Conservation (phyloP, 2,888 invertebrate species). For the Oeneis ivallda region DNA sequence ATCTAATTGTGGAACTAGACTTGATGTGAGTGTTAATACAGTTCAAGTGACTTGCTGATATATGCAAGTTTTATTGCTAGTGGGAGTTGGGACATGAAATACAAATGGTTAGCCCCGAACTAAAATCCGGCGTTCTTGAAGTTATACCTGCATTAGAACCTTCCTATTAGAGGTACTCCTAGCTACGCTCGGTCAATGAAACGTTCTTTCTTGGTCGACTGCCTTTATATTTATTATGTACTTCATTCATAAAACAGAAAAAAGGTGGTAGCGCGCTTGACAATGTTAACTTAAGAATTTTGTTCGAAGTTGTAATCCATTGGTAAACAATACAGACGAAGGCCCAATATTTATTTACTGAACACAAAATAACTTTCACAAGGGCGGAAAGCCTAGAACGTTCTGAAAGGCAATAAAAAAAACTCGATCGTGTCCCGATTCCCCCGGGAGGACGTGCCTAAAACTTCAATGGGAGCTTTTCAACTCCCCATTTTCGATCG, state of each 20-base stretch:
- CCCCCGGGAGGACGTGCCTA: constrained; percentile 47
- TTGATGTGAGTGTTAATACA: too few species aligned
- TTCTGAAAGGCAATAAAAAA: constrained; percentile 34
- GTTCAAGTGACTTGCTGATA: too few species aligned
- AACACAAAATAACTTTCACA: constrained; percentile 28
- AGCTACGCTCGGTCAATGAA: too few species aligned
- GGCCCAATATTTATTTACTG: constrained; percentile 14
- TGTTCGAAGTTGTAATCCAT: constrained; percentile 12
- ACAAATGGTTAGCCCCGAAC: too few species aligned
- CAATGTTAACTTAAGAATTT: constrained; percentile 6
- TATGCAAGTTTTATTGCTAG: too few species aligned
- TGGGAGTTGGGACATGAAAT: too few species aligned
- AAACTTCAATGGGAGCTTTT: constrained; percentile 36
- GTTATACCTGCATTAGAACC: too few species aligned
- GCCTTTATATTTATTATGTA: not conserved
- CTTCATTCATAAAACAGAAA: not conserved
- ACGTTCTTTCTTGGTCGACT: not conserved
- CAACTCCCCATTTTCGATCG: constrained; percentile 28
- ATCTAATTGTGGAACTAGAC: too few species aligned
- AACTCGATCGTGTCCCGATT: constrained; percentile 35
- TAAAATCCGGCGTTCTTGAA: too few species aligned
- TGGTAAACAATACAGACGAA: constrained; percentile 9
- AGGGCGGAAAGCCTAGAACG: constrained; percentile 29
- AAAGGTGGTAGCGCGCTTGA: not conserved
- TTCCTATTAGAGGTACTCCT: too few species aligned